These are phyloP conservation scores for Schizothorax lantsangensis DNA, from an alignment of 2,797 vertebrate species.

Conservation along the genomic window DNA sequence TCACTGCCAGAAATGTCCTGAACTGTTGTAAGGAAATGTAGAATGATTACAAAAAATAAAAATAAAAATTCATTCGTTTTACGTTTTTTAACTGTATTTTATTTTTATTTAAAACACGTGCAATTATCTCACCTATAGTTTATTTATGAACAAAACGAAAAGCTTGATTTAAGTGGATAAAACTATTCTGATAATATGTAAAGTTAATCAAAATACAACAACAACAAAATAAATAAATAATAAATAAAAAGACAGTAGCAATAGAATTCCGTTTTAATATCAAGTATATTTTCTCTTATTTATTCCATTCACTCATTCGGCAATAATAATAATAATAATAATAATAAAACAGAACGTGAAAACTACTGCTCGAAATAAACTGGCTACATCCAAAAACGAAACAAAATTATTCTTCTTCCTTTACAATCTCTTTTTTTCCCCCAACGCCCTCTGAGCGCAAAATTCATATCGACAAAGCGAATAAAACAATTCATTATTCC, in stretches of 20 bases:
- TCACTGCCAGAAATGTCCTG: background rate
- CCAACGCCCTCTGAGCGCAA: slow-evolving; percentile 20
- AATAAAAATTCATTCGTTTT: background rate
- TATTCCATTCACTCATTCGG: background rate
- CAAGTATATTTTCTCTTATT: background rate
- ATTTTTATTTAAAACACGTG: background rate
- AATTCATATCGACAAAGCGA: slow-evolving; percentile 62
- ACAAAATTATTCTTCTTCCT: slow-evolving; percentile 15
- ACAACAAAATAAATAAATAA: background rate
- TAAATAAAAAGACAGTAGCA: background rate
- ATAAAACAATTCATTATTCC: slow-evolving; percentile 62
- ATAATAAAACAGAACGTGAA: background rate
- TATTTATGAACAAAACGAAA: background rate
- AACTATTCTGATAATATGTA: background rate
- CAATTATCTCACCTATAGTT: background rate
- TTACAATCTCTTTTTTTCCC: background rate
- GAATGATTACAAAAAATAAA: background rate
- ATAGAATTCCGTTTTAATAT: background rate
- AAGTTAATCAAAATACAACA: background rate
- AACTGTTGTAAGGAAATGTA: background rate
- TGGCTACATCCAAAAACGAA: background rate
- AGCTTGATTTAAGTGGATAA: background rate
- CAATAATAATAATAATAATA: background rate
- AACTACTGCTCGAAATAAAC: background rate
- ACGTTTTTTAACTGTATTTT: background rate